phyloP scores from a whole-genome alignment of 2,797 vertebrate genomes.

The Acipenser oxyrinchus region DNA sequence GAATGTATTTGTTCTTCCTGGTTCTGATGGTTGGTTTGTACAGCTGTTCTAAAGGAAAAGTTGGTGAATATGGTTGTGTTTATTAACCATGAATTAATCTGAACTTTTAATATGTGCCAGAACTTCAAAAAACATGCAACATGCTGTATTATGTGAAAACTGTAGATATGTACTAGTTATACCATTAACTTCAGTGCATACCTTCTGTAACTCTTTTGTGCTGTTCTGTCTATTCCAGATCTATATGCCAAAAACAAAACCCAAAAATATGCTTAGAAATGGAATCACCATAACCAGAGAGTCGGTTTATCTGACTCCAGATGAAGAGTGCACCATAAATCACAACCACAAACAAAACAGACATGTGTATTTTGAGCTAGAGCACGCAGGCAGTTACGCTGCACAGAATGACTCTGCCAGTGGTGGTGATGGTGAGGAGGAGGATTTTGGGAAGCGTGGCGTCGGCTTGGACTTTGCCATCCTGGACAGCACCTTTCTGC shows the following conservation, averaged over 20 bases:
- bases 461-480: slow-evolving; percentile 70
- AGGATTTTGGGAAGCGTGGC: slow-evolving; percentile 50
- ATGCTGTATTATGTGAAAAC: too few relatives aligned
- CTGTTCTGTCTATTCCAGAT: slow-evolving; percentile 39
- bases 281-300: slow-evolving; percentile 41
- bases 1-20: too few relatives aligned
- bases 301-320: slow-evolving; percentile 41
- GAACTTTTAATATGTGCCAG: too few relatives aligned
- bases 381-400: slow-evolving; percentile 34
- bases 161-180: too few relatives aligned
- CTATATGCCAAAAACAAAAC: slow-evolving; percentile 58
- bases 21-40: too few relatives aligned
- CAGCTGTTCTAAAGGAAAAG: too few relatives aligned
- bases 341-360: slow-evolving; percentile 33
- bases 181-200: too few relatives aligned
- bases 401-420: slow-evolving; percentile 34
- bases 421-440: background rate
- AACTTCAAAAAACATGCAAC: too few relatives aligned
- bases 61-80: too few relatives aligned
- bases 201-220: background rate
- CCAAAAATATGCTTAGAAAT: slow-evolving; percentile 43
- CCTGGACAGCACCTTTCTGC: slow-evolving; percentile 67
- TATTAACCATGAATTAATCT: too few relatives aligned
- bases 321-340: slow-evolving; percentile 34
- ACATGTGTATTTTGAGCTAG: slow-evolving; percentile 31